Evolutionary conservation across 2,888 invertebrate genomes (phyloP).

Genomic region (Nomada lathburiana): DNA sequence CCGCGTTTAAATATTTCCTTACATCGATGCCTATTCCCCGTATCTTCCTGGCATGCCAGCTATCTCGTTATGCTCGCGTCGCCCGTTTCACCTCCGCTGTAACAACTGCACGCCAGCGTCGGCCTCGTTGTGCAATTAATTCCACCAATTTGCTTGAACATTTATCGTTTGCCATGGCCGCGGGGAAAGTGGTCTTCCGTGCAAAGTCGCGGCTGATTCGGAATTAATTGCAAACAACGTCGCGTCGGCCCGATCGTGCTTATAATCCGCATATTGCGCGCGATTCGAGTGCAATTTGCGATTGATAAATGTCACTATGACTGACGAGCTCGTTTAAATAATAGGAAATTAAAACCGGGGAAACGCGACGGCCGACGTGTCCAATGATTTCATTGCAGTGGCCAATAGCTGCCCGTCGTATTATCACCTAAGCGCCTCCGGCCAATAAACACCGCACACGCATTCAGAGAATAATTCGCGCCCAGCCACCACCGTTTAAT

Average conservation of each 20-base stretch:
- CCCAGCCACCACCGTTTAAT: slow-evolving; percentile 18
- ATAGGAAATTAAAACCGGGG: slow-evolving; percentile 63
- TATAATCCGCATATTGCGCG: slow-evolving; percentile 51
- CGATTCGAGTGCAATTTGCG: slow-evolving; percentile 57
- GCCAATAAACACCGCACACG: background rate
- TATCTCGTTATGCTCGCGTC: slow-evolving; percentile 27
- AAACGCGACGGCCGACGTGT: slow-evolving; percentile 16
- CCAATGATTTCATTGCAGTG: slow-evolving; percentile 30
- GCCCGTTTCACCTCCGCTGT: background rate
- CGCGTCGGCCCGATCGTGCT: slow-evolving; percentile 51
- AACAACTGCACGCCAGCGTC: slow-evolving; percentile 1
- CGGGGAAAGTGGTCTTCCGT: slow-evolving; percentile 13
- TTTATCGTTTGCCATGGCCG: slow-evolving; percentile 17
- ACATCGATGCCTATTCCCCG: slow-evolving; percentile 55
- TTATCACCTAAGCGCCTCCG: background rate
- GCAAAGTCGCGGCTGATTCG: slow-evolving; percentile 23
- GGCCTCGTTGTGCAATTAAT: slow-evolving; percentile 47
- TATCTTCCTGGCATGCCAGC: slow-evolving; percentile 9
- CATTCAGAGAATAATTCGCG: slow-evolving; percentile 28
- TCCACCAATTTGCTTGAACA: slow-evolving; percentile 50
- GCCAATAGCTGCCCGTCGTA: slow-evolving; percentile 15
- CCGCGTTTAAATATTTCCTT: slow-evolving; percentile 65
- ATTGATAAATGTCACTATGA: slow-evolving; percentile 55
- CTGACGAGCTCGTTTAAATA: slow-evolving; percentile 55
- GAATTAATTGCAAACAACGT: slow-evolving; percentile 54